Evolutionary conservation across 2,888 invertebrate species (phyloP), one percentile per base, ranked within the genome.

Genomic region (Meghimatium bilineatum): DNA sequence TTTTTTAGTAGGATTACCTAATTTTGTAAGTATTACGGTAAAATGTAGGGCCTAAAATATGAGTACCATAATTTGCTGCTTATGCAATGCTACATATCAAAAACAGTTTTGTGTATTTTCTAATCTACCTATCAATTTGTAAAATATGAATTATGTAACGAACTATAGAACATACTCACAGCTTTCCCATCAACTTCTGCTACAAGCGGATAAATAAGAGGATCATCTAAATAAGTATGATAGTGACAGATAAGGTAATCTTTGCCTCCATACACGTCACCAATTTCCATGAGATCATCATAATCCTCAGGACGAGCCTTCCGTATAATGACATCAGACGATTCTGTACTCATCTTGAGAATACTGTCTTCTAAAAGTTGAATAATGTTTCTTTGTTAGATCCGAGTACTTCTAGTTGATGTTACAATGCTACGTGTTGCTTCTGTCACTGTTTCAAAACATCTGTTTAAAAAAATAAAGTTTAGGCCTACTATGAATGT

Each of bases 271-370:
- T 67, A 82, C n/a, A 82, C 76, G 63, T 76, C 75, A 26, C 82
- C 82, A n/a, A 82, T 82, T 26, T 66, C 76, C 82, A 76, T 29
- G 3, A 83, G n/a, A 26, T 36, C 77, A n/a, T 77, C 44, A 36
- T 56, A 78, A 49, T 83, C 77, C 12, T 75, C 82, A 20, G 10
- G 34, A 23, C 66, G 49, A 1, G 82, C 82, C n/a, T 38, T 66
- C n/a, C 82, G 29, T 23, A 82, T 76, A n/a, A 67, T 36, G 38
- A 81, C 66, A 1, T 67, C 49, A 29, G 52, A 20, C 3, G 3
- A 38, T 26, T 44, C 29, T 26, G 72, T n/a, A 14, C n/a, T 44
- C 72, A 72, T 72, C 3, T 26, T 44, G 29, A 44, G 29, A 63
- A 60, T 17, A 23, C 23, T 56, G 17, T 56, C 10, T 17, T 56